Evolutionary conservation across 1,140 invertebrate genomes (phyloP).

Genomic region (Ectropis grisescens): DNA sequence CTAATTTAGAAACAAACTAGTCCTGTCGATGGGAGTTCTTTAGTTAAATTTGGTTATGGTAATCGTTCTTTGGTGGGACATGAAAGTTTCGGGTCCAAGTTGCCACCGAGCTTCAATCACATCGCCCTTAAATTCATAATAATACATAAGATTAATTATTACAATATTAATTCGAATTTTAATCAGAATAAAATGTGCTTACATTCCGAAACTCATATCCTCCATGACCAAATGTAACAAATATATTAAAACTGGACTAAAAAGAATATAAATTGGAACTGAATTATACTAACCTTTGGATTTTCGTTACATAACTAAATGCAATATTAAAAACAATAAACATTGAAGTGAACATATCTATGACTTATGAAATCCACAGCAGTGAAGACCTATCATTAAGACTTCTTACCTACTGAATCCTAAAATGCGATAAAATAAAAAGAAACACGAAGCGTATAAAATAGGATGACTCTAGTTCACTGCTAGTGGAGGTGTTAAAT

Average conservation of each 20-base stretch:
- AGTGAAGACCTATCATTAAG: conserved; percentile 25
- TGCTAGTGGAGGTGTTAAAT: conserved; percentile 41
- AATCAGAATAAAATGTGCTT: too few species aligned
- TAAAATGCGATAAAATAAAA: conserved; percentile 31
- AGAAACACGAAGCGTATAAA: conserved; percentile 32
- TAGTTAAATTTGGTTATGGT: conserved; percentile 30
- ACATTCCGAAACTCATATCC: not conserved
- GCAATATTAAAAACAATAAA: conserved; percentile 55
- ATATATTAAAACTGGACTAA: conserved; percentile 29
- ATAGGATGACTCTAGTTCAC: conserved; percentile 35
- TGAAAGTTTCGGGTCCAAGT: conserved; percentile 3
- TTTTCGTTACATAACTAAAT: conserved; percentile 69
- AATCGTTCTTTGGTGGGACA: conserved; percentile 20
- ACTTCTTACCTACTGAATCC: conserved; percentile 16
- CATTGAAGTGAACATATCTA: conserved; percentile 42
- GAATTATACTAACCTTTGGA: conserved; percentile 69
- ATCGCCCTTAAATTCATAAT: too few species aligned
- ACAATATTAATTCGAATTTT: too few species aligned
- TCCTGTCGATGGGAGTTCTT: conserved; percentile 43
- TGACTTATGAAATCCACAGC: conserved; percentile 39
- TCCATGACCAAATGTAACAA: conserved; percentile 26
- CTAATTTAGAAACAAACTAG: conserved; percentile 64
- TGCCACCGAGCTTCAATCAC: too few species aligned
- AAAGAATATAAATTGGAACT: conserved; percentile 44
- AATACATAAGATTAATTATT: too few species aligned